Evolutionary conservation across 2,113 vertebrate genomes (phyloP), one percentile per base, ranked within the genome.

Genomic region (Tauraco erythrolophus): DNA sequence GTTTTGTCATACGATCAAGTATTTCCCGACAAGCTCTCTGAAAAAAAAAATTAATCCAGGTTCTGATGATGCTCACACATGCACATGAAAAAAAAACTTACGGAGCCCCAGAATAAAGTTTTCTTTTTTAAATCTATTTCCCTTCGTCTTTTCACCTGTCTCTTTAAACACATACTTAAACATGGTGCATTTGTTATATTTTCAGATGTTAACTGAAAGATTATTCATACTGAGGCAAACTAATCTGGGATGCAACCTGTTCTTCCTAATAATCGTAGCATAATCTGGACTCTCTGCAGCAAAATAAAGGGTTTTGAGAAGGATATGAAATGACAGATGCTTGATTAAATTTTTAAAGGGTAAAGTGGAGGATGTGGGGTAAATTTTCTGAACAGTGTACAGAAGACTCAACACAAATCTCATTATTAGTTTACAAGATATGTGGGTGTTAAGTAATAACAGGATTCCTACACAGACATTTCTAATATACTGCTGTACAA

Each of bases 271-370:
- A 83, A 84, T 72, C 61, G 28, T 13, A 11, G 18, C 30, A 35
- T 87, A 94, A 77, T 68, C 76, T 86, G 41, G 31, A 66, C 28
- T 77, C 70, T 46, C 64, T 69, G 46, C 33, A 84, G 39, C 21
- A 86, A 94, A 94, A 94, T 11, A 78, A 79, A 94, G 45, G 21
- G 22, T 50, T 85, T 92, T 86, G 84, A 88, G 71, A 82, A 84
- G 61, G 31, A 48, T 95, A 33, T 75, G 69, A 93, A 93, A 92
- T 85, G 68, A 48, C 88, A 94, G 79, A 84, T 94, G 85, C 48
- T 66, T 96, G 91, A 94, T 91, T 92, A 84, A 79, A 89, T 70
- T 95, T 97, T 91, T 95, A 94, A 96, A 97, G 94, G 76, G 69
- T 83, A 87, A 87, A 93, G 71, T 85, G 85, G 91, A 95, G 87